These are phyloP conservation scores for Neomonachus schauinslandi DNA, from an alignment of 2,113 vertebrate species.

Conservation along the genomic window DNA sequence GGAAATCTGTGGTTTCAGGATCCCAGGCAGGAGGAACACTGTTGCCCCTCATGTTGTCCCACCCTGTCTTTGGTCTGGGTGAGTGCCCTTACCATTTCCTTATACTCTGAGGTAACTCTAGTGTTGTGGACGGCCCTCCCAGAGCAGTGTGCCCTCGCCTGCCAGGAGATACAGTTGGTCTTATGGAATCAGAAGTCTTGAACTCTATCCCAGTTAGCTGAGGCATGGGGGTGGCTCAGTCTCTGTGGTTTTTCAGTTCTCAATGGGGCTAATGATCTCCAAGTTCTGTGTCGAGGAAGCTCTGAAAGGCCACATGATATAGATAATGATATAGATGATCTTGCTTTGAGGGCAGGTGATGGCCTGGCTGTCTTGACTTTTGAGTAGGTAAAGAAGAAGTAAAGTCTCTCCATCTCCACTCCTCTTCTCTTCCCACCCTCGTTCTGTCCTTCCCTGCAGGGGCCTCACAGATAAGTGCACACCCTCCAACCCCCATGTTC, in stretches of 20 bases:
- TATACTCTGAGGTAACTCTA: neutral
- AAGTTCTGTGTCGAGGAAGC: neutral
- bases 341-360: neutral
- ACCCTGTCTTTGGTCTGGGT: neutral
- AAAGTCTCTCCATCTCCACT: accelerated
- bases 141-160: neutral
- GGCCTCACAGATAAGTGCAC: neutral
- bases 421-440: no score
- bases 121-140: neutral
- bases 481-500: neutral
- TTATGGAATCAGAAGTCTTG: neutral
- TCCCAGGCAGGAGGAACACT: no score
- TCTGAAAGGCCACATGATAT: neutral
- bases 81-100: neutral
- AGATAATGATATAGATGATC: neutral
- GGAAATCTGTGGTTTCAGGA: neutral
- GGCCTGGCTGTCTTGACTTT: neutral
- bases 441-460: neutral
- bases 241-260: neutral
- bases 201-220: no score
- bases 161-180: neutral
- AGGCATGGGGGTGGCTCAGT: neutral
- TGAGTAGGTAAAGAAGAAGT: neutral
- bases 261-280: neutral
- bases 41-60: neutral